Percentiles rank a stretch among this genome's conserved stretches.
Evolutionary conservation across 2,797 vertebrate genomes (phyloP).

Genomic region (Emydoidea blandingii): DNA sequence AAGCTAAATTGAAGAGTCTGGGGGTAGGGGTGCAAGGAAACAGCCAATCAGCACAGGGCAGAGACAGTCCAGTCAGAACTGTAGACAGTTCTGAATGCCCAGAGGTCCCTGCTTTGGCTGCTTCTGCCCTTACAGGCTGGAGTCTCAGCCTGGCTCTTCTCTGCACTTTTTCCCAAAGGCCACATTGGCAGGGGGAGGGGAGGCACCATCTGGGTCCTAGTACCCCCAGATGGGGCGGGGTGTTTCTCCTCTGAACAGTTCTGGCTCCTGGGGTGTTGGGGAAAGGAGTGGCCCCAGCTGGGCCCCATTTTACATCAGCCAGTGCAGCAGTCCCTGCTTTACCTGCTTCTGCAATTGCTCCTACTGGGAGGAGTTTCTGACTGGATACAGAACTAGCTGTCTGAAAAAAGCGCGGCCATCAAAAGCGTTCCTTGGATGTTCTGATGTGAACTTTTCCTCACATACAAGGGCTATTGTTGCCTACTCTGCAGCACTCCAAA

Average conservation of each 20-base stretch:
- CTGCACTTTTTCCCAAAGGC: not conserved
- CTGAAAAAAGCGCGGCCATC: not conserved
- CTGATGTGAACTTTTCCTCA: not conserved
- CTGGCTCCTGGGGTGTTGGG: not conserved
- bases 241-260: not conserved
- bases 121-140: not conserved
- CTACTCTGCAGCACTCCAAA: not conserved
- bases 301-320: not conserved
- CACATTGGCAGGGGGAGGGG: not conserved
- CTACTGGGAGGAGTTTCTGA: not conserved
- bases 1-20: not conserved
- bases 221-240: no score
- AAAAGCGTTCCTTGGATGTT: not conserved
- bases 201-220: not conserved
- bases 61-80: not conserved
- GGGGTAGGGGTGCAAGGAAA: not conserved
- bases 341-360: not conserved
- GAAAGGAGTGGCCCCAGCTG: not conserved
- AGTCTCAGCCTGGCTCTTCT: not conserved
- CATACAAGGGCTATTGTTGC: not conserved
- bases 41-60: not conserved
- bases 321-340: not conserved
- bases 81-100: not conserved
- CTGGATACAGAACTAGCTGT: not conserved
- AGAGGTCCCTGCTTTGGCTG: not conserved